These are phyloP conservation scores for Puntigrus tetrazona DNA, from an alignment of 2,113 vertebrate genomes.

Conservation along the genomic window DNA sequence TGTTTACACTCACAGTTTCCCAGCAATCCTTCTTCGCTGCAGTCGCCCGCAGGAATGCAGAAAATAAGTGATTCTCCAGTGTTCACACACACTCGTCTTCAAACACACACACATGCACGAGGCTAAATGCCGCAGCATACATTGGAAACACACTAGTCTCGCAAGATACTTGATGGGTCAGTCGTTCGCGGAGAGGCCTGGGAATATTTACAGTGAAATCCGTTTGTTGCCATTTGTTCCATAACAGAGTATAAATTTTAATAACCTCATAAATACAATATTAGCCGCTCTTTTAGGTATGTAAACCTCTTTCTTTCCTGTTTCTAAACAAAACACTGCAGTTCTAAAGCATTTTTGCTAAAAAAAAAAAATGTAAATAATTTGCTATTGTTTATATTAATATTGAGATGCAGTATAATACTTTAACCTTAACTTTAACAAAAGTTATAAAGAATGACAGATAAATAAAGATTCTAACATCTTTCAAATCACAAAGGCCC, in stretches of 20 bases:
- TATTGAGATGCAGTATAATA: background rate
- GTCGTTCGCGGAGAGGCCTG: background rate
- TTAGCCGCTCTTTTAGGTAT: background rate
- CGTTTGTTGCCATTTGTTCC: background rate
- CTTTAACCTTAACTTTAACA: background rate
- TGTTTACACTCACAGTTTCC: constrained; percentile 50
- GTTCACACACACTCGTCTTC: constrained; percentile 18
- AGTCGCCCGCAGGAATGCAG: constrained; percentile 25
- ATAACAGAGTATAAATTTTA: background rate
- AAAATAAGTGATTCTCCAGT: constrained; percentile 35
- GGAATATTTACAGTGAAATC: background rate
- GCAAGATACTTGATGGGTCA: background rate
- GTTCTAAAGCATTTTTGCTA: background rate
- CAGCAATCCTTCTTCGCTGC: constrained; percentile 38
- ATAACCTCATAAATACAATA: background rate
- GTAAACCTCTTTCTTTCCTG: background rate
- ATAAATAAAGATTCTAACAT: background rate
- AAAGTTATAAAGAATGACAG: background rate
- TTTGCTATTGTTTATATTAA: background rate
- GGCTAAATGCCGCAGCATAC: background rate
- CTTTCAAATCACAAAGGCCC: background rate
- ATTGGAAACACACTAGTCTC: background rate
- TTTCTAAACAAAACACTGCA: background rate
- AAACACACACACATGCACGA: constrained; percentile 21
- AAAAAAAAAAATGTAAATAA: background rate